Evolutionary conservation across 2,888 invertebrate species (phyloP), one percentile per base, ranked within the genome.

Genomic region (Liopterus haemorrhoidalis): DNA sequence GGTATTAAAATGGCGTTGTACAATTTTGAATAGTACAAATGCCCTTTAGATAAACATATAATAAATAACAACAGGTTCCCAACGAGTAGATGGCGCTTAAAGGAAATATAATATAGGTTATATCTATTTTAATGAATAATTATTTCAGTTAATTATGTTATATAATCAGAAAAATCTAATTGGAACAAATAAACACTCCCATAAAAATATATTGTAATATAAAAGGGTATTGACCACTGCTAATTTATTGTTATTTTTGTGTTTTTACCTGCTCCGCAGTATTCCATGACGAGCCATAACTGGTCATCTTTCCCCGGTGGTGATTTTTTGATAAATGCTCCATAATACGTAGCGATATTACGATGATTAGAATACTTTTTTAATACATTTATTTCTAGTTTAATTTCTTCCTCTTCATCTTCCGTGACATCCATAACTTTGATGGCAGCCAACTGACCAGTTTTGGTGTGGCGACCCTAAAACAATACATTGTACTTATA

Each of bases 401-500:
- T 99, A 59, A 99, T 99, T 77, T 99, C 99, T 72, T 99, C 99
- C 67, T 99, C 99, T 71, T 99, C 99, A 69, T 99, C 99, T 80
- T 97, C 96, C 58, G 96, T 99, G 62, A 99, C 96, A 72, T 96
- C 97, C 99, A 99, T 99, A 67, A 99, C 96, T 79, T 99, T 99
- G 72, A 99, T 99, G 70, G 99, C 99, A 56, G 97, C 99, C 75
- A 99, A 78, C 73, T 99, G 97, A 56, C 97, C 96, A 57, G 99
- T 99, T 78, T 97, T 97, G 56, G 96, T 97, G 72, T 99, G 99
- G 49, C 97, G 88, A 54, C 99, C 99, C 93, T 97, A 70, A 45
- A 64, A 65, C 54, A 35, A 20, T n/a, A n/a, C n/a, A n/a, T n/a
- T n/a, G n/a, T n/a, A n/a, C n/a, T n/a, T n/a, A n/a, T n/a, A n/a